Evolutionary conservation across 2,888 invertebrate genomes (phyloP).

Genomic region (Tenthredo notha): DNA sequence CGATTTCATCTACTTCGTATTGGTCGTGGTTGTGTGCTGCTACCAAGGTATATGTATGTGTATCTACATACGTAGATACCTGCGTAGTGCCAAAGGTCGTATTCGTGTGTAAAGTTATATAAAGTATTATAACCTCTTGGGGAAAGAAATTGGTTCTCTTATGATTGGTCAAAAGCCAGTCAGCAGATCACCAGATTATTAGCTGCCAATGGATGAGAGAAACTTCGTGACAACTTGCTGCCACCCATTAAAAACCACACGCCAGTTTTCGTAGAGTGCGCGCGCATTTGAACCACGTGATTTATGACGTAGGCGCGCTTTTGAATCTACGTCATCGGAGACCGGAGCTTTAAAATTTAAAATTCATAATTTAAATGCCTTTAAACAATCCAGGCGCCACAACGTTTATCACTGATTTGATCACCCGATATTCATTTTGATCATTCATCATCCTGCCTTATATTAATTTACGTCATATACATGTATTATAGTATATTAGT

Average conservation of each 20-base stretch:
- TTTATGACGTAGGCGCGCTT: background rate
- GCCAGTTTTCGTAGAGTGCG: background rate
- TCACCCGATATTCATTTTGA: background rate
- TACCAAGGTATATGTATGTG: background rate
- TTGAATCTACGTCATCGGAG: background rate
- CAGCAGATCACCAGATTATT: conserved; percentile 35
- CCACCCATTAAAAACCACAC: background rate
- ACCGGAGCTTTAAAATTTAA: background rate
- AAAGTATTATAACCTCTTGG: background rate
- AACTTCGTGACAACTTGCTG: background rate
- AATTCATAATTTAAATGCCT: background rate
- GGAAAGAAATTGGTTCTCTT: background rate
- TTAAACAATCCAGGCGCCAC: background rate
- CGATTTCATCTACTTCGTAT: conserved; percentile 13
- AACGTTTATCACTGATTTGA: background rate
- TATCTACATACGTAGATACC: background rate
- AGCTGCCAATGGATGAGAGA: conserved; percentile 44
- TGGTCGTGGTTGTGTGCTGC: background rate
- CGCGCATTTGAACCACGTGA: background rate
- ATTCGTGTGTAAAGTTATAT: background rate
- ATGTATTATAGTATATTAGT: too few relatives aligned
- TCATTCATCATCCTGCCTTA: background rate
- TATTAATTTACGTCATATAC: background rate
- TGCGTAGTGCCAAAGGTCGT: conserved; percentile 1
- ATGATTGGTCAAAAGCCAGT: conserved; percentile 36